Base-by-base conservation (phyloP, 2,888 invertebrate species). In the Malachius bipustulatus region DNA sequence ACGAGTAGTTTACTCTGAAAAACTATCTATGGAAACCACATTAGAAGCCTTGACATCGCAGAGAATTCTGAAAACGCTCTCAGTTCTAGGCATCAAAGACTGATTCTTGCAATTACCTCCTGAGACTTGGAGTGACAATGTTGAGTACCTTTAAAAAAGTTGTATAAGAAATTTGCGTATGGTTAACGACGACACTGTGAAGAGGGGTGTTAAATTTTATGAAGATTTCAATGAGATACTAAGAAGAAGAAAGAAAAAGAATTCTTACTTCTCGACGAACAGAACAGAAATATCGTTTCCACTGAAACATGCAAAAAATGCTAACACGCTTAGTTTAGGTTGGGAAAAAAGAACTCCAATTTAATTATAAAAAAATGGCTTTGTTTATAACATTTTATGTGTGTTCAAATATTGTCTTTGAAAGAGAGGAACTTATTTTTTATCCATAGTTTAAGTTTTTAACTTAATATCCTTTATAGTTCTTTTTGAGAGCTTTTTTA, bases 1-100 rank as follows among this genome's bases (percentile, higher is more conserved):
- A 19, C 24, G 24, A 19, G 24, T 6, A 6, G 24, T n/a, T n/a
- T n/a, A 19, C 24, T 19, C 24, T 19, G 24, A 6, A 6, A 19
- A 19, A 19, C 24, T 19, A 19, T 19, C 24, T n/a, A 19, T 6
- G 6, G 24, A 19, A 19, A n/a, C 24, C 24, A 19, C n/a, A 19
- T 19, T 19, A 19, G 24, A 19, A 19, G 24, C 6, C 24, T 19
- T 19, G 6, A n/a, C 24, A 19, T 19, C 24, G 24, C 24, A 19
- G n/a, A 19, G 24, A 19, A 19, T n/a, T 19, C 24, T 19, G 24
- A 19, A 19, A 19, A 19, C 24, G n/a, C 24, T 19, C 24, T 19
- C 24, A 6, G 24, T 19, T 19, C 24, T 19, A 19, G 24, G n/a
- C n/a, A 19, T 19, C 24, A 19, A 19, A n/a, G 24, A 19, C 24